Base-by-base conservation (phyloP, 2,113 vertebrate genomes). In the Melanostigma gelatinosum region DNA sequence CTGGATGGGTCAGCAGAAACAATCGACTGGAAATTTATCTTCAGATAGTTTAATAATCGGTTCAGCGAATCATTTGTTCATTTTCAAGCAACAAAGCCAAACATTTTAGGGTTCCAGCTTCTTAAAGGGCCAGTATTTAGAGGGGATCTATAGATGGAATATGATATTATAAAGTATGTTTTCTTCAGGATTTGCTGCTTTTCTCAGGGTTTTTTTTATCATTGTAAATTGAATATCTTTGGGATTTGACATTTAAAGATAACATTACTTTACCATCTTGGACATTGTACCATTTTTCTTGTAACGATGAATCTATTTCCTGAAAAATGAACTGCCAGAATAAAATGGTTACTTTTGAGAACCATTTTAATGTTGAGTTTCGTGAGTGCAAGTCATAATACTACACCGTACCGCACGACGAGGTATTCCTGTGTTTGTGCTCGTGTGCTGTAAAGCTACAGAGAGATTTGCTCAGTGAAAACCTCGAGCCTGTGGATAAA, bases 401-500 rank as follows among this genome's bases (percentile, higher is more conserved):
- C 15, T 38, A 11, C 13, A 54, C 27, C 3, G 5, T 63, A 6
- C 11, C 12, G 36, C 22, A 60, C 18, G 27, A 13, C 20, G 22
- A 11, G 20, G 2, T 62, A 5, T 34, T 32, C 15, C 10, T 57
- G 2, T 79, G 44, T 60, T 48, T 67, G 65, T 74, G 63, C 44
- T 22, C 36, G 15, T 46, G 27, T 72, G 34, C 20, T 77, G 57
- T 38, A 3, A 29, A 34, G 16, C 24, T 13, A n/a, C 57, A 48
- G 36, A 12, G 36, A 62, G 22, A 54, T 40, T 20, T 79, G 42
- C 72, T 55, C 3, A n/a, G 58, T 46, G 12, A 70, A 74, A 62
- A 38, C 36, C 44, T 77, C 0, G 27, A 74, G 58, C 18, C 40
- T 60, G 29, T 63, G 72, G 63, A 71, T 80, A 57, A 82, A 86